Evolutionary conservation across 2,888 invertebrate species (phyloP).

Genomic region (Acanthosepion lycidas): DNA sequence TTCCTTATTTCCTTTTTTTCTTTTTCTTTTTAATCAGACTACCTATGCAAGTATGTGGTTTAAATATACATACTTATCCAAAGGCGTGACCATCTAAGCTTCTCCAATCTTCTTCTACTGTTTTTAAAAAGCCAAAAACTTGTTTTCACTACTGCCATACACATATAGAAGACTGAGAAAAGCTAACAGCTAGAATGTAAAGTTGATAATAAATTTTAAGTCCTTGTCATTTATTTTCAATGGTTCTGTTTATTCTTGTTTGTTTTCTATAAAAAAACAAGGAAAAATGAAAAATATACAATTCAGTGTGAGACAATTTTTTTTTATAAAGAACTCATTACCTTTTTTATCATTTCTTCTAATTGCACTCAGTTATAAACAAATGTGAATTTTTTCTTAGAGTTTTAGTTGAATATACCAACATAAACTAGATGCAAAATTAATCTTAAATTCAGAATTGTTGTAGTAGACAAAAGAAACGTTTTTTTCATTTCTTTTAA

Average conservation of each 20-base stretch:
- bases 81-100: background rate
- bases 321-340: background rate
- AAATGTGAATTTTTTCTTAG: background rate
- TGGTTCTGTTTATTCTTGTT: constrained; percentile 2
- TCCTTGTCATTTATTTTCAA: constrained; percentile 20
- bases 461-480: background rate
- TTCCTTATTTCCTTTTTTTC: background rate
- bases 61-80: background rate
- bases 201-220: constrained; percentile 10
- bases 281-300: background rate
- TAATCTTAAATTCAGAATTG: background rate
- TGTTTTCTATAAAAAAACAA: background rate
- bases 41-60: background rate
- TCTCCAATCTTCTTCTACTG: background rate
- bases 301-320: background rate
- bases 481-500: background rate
- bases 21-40: background rate
- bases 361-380: background rate
- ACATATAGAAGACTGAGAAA: background rate
- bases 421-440: background rate
- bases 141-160: background rate
- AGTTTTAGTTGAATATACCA: background rate
- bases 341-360: background rate
- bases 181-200: background rate
- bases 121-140: background rate